Evolutionary conservation across 2,797 vertebrate genomes (phyloP), one percentile per base, ranked within the genome.

Genomic region (Aldrovandia affinis): DNA sequence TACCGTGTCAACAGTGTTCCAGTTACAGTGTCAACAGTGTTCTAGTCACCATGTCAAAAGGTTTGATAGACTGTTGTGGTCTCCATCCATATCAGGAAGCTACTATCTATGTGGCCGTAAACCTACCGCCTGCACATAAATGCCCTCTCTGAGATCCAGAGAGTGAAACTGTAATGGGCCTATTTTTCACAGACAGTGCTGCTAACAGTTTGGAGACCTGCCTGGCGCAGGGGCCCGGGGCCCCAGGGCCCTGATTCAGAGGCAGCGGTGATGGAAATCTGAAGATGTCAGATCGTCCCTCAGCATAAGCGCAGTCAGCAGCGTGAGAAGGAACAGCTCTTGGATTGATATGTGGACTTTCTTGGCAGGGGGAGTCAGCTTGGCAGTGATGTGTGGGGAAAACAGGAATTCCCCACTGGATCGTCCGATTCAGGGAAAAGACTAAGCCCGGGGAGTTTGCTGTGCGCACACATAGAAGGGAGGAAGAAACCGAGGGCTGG

Each of bases 61-160:
- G 47, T 6, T 50, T 50, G 12, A 50, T 50, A 50, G 12, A 50
- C 47, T 50, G 12, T 12, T 50, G 47, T 12, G 18, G 18, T 73
- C 39, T 73, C 36, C 68, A 42, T 39, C 15, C 33, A 73, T 2
- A 73, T 15, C 3, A 42, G 18, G 18, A 42, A 3, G 22, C 36
- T 20, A 5, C 15, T 50, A 73, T 14, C 6, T 33, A 33, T 68
- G 30, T 15, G 14, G 68, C 18, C 18, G 28, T 68, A 86, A 59
- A 59, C 78, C 81, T 87, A 83, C 73, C 22, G 42, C 42, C 14
- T 39, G 22, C 88, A 89, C 89, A 87, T 78, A 47, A 87, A 85
- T 82, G 81, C 85, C 84, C 89, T 85, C 82, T 83, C 85, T 87
- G 85, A 84, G 83, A 89, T 88, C 83, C 81, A 84, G 86, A 86